Evolutionary conservation across 1,140 invertebrate genomes (phyloP).

Genomic region (Meloidogyne hapla): DNA sequence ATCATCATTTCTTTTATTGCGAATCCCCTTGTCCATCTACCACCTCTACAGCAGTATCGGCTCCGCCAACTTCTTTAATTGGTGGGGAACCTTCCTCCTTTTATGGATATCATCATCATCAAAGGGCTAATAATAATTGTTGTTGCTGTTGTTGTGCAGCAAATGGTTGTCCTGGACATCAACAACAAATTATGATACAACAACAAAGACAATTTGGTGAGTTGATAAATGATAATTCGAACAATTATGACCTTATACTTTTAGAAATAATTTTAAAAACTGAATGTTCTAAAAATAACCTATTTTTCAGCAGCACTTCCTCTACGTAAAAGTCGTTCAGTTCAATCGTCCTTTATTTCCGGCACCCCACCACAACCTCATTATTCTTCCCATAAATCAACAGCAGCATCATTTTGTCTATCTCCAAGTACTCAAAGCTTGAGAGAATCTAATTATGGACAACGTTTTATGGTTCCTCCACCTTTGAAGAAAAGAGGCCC

Average conservation of each 20-base stretch:
- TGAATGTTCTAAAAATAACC: too few relatives aligned
- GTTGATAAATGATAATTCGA: too few relatives aligned
- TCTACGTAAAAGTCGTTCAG: constrained; percentile 34
- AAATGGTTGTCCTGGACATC: not conserved
- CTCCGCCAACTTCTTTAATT: not conserved
- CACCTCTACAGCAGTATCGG: not conserved
- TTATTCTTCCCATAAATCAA: not conserved
- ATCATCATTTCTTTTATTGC: not conserved
- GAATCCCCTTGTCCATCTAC: constrained; percentile 8
- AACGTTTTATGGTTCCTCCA: not conserved
- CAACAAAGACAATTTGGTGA: not conserved
- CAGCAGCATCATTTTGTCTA: constrained; percentile 4
- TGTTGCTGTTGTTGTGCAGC: not conserved
- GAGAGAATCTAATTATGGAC: not conserved
- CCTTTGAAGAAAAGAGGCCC: not conserved
- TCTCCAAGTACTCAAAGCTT: constrained; percentile 13
- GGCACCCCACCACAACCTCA: not conserved
- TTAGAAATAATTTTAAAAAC: too few relatives aligned
- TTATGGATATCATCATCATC: not conserved
- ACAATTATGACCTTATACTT: too few relatives aligned
- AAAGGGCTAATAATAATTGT: not conserved
- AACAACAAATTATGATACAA: not conserved
- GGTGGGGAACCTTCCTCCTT: not conserved
- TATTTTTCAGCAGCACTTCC: constrained; percentile 12
- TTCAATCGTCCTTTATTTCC: constrained; percentile 9